These are phyloP conservation scores for Anoplophora glabripennis DNA, from an alignment of 1,140 invertebrate genomes.

Conservation along the genomic window DNA sequence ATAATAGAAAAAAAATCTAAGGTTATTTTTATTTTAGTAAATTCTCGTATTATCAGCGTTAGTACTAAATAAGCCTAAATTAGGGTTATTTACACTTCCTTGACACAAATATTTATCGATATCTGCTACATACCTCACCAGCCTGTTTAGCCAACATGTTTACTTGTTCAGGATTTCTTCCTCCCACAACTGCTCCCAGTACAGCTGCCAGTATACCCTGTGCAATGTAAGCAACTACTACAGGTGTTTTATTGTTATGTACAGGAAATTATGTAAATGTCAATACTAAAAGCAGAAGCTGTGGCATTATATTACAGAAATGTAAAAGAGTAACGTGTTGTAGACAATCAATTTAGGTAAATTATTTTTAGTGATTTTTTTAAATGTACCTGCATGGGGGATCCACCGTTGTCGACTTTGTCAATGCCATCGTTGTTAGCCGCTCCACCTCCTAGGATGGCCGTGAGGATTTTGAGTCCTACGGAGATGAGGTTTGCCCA, in stretches of 20 bases:
- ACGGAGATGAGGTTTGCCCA: slow-evolving; percentile 84
- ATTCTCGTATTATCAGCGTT: too few relatives aligned
- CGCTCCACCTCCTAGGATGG: slow-evolving; percentile 69
- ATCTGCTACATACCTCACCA: slow-evolving; percentile 72
- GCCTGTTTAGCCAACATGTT: slow-evolving; percentile 89
- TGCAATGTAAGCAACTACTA: slow-evolving; percentile 47
- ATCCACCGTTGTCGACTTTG: slow-evolving; percentile 75
- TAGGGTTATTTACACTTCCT: not conserved
- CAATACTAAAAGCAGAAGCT: slow-evolving; percentile 27
- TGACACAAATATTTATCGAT: slow-evolving; percentile 1
- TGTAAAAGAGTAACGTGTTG: not conserved
- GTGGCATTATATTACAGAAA: not conserved
- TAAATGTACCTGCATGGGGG: slow-evolving; percentile 80
- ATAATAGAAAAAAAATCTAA: too few relatives aligned
- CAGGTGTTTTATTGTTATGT: slow-evolving; percentile 31
- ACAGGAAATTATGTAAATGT: slow-evolving; percentile 15
- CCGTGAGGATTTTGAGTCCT: slow-evolving; percentile 76
- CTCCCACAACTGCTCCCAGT: slow-evolving; percentile 81
- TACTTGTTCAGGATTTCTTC: slow-evolving; percentile 84
- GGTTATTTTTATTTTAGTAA: too few relatives aligned
- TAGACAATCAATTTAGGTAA: not conserved
- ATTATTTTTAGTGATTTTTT: too few relatives aligned
- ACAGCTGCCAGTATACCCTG: slow-evolving; percentile 87
- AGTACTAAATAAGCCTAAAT: not conserved
- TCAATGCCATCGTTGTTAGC: slow-evolving; percentile 77